A percentile compares a stretch with the other conserved stretches of the same genome.
These are phyloP conservation scores for Trogon surrucura DNA, from an alignment of 2,113 vertebrate species.

Conservation along the genomic window DNA sequence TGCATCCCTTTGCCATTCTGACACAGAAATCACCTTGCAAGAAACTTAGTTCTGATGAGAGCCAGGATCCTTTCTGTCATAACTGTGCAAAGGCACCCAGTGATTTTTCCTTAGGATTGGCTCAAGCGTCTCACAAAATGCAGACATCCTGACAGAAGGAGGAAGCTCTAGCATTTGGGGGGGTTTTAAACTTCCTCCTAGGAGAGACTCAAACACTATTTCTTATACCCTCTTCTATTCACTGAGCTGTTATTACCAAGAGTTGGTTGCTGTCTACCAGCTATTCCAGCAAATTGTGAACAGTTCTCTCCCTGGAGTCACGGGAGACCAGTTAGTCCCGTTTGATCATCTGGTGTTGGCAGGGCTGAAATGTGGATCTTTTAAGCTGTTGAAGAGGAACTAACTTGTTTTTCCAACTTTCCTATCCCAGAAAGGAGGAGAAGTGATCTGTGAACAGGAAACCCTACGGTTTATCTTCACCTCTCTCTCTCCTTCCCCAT, in stretches of 20 bases:
- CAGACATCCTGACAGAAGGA: rapidly evolving
- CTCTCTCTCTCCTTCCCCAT: not conserved
- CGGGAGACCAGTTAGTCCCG: not conserved
- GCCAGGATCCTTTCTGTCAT: not conserved
- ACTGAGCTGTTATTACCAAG: not conserved
- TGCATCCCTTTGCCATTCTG: not conserved
- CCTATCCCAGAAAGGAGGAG: not conserved
- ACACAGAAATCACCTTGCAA: not conserved
- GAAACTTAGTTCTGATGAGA: not conserved
- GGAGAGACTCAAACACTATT: not conserved
- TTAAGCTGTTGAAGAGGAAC: not conserved
- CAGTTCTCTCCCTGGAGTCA: not conserved
- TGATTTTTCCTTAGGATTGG: no score
- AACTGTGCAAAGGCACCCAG: not conserved
- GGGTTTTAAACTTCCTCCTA: not conserved
- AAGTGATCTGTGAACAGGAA: not conserved
- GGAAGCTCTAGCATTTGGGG: not conserved
- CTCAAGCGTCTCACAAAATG: rapidly evolving
- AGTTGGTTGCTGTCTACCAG: not conserved
- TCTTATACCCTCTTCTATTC: not conserved
- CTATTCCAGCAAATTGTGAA: not conserved
- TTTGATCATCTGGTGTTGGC: not conserved
- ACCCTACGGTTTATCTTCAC: not conserved
- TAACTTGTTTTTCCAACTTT: not conserved
- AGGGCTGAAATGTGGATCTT: not conserved